Percentiles rank a stretch among this genome's conserved stretches.
These are phyloP conservation scores for Tor tambroides DNA, from an alignment of 2,113 vertebrate genomes.

Conservation along the genomic window DNA sequence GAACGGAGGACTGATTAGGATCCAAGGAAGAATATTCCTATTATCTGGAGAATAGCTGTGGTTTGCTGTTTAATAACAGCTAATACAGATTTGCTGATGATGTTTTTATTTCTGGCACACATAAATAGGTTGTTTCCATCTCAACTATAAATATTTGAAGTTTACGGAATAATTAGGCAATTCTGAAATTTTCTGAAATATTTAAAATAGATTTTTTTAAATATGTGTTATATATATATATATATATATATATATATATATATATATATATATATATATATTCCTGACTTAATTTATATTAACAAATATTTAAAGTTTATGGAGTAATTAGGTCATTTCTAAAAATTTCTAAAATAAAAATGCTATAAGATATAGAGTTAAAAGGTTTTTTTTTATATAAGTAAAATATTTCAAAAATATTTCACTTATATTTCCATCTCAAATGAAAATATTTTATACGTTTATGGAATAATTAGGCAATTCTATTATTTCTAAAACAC, in stretches of 20 bases:
- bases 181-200: neutral
- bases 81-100: neutral
- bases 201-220: no score
- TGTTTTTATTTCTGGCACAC: neutral
- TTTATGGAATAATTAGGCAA: neutral
- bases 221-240: no score
- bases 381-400: neutral
- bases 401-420: neutral
- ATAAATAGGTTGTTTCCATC: neutral
- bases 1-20: conserved; percentile 40
- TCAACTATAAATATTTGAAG: neutral
- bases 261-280: no score
- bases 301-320: no score
- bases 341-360: neutral
- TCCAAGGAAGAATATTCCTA: conserved; percentile 33
- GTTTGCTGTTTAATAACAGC: neutral
- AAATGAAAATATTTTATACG: no score
- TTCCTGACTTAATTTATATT: no score
- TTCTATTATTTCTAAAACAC: neutral
- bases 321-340: neutral
- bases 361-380: neutral
- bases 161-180: neutral
- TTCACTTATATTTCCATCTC: no score
- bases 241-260: no score
- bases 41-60: conserved; percentile 23